phyloP scores from a whole-genome alignment of 1,140 invertebrate genomes.

The Ips nitidus region DNA sequence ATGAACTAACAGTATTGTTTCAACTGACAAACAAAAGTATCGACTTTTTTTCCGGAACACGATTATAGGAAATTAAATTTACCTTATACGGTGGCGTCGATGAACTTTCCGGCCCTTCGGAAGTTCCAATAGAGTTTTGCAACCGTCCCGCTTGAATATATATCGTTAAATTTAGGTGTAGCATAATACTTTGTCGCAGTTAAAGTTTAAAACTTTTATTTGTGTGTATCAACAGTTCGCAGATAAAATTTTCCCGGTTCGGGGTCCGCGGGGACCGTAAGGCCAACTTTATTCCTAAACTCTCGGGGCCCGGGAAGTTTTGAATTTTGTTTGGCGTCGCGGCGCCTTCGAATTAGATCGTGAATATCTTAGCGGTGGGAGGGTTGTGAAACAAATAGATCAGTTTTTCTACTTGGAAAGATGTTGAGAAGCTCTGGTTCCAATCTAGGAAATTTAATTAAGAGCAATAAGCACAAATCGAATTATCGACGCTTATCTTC shows the following conservation, averaged over 20 bases:
- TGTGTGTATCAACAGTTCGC: slow-evolving; percentile 33
- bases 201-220: slow-evolving; percentile 33
- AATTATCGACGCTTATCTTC: slow-evolving; percentile 16
- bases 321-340: slow-evolving; percentile 25
- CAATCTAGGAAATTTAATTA: not conserved
- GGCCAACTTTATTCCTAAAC: slow-evolving; percentile 21
- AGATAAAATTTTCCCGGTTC: slow-evolving; percentile 27
- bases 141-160: slow-evolving; percentile 26
- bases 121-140: slow-evolving; percentile 19
- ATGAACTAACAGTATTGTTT: too few species aligned
- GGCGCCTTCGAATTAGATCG: slow-evolving; percentile 18
- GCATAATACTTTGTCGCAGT: slow-evolving; percentile 29
- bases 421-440: too few species aligned
- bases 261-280: slow-evolving; percentile 8
- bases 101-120: slow-evolving; percentile 7
- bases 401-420: too few species aligned
- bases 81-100: not conserved
- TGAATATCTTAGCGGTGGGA: slow-evolving; percentile 10
- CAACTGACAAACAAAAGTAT: too few species aligned
- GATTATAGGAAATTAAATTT: too few species aligned
- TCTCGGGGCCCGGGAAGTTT: not conserved
- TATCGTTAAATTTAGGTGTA: slow-evolving; percentile 30
- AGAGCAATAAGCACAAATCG: not conserved
- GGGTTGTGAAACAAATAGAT: too few species aligned
- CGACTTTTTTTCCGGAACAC: too few species aligned